These are phyloP conservation scores for Achlya flavicornis DNA, from an alignment of 2,888 invertebrate species.

Conservation along the genomic window DNA sequence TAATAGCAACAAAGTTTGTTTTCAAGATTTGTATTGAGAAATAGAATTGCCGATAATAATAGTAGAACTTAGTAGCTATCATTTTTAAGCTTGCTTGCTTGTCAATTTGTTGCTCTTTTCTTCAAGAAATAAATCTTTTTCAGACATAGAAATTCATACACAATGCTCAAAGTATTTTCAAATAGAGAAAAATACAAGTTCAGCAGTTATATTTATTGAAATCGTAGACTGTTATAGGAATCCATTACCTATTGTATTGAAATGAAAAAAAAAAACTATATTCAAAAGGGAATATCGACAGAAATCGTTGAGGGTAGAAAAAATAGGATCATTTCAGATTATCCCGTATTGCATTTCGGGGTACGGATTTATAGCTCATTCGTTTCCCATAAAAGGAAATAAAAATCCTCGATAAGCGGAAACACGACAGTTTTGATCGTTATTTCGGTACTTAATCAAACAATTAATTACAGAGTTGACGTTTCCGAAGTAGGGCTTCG, in stretches of 20 bases:
- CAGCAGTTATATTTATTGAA: neutral
- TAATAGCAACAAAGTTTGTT: too few species aligned
- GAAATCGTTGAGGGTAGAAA: slow-evolving; percentile 6
- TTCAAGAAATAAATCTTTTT: neutral
- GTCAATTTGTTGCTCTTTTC: too few species aligned
- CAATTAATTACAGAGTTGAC: slow-evolving; percentile 23
- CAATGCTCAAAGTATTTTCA: neutral
- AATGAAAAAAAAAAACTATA: slow-evolving; percentile 12
- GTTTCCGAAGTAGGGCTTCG: slow-evolving; percentile 24
- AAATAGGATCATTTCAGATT: slow-evolving; percentile 15
- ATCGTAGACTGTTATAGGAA: neutral
- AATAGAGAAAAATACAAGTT: neutral
- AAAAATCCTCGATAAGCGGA: slow-evolving; percentile 21
- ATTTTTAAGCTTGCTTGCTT: too few species aligned
- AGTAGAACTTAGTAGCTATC: too few species aligned
- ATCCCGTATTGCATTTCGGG: slow-evolving; percentile 15
- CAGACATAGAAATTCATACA: neutral
- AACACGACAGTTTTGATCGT: slow-evolving; percentile 26
- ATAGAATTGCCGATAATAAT: too few species aligned
- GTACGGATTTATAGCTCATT: slow-evolving; percentile 9
- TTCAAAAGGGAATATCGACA: neutral
- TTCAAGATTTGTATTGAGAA: too few species aligned
- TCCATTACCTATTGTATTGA: slow-evolving; percentile 3
- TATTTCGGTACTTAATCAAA: slow-evolving; percentile 19
- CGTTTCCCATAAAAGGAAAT: slow-evolving; percentile 15